A percentile compares a stretch with the other conserved stretches of the same genome.
These are phyloP conservation scores for Drosophila meridionalis DNA, from an alignment of 2,888 invertebrate species.

Conservation along the genomic window DNA sequence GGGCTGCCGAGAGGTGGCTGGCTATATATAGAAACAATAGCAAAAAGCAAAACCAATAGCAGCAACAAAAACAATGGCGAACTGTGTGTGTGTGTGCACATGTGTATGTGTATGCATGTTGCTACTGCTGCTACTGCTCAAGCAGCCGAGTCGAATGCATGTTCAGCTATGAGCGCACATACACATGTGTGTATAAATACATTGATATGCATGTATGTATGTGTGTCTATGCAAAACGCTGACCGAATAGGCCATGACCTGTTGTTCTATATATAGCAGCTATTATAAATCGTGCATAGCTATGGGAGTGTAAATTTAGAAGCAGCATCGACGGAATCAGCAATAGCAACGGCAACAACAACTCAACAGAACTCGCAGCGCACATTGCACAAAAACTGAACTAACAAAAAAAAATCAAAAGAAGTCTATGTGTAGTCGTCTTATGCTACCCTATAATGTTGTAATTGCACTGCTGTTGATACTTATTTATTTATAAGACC, in stretches of 20 bases:
- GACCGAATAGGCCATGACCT: constrained; percentile 83
- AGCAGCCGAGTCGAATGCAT: constrained; percentile 16
- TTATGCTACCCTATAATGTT: constrained; percentile 8
- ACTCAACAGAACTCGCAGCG: constrained; percentile 50
- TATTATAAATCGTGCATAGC: constrained; percentile 82
- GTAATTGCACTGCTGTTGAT: not conserved
- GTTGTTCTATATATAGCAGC: constrained; percentile 82
- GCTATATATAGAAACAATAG: constrained; percentile 52
- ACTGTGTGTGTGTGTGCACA: constrained; percentile 15
- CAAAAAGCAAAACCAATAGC: constrained; percentile 29
- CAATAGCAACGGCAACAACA: constrained; percentile 39
- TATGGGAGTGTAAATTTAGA: constrained; percentile 78
- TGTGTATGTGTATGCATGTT: not conserved
- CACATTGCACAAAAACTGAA: constrained; percentile 61
- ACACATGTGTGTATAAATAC: constrained; percentile 21
- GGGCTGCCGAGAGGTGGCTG: constrained; percentile 33
- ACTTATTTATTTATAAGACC: too few species aligned
- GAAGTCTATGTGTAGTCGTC: not conserved
- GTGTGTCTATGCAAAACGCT: constrained; percentile 53
- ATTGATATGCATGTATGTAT: constrained; percentile 3
- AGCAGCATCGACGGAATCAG: constrained; percentile 62
- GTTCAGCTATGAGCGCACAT: not conserved
- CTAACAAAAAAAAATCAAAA: constrained; percentile 7
- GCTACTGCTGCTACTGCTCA: constrained; percentile 5
- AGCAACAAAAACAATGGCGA: constrained; percentile 38